These are phyloP conservation scores for Beris morrisii DNA, from an alignment of 2,888 invertebrate species.

Conservation along the genomic window DNA sequence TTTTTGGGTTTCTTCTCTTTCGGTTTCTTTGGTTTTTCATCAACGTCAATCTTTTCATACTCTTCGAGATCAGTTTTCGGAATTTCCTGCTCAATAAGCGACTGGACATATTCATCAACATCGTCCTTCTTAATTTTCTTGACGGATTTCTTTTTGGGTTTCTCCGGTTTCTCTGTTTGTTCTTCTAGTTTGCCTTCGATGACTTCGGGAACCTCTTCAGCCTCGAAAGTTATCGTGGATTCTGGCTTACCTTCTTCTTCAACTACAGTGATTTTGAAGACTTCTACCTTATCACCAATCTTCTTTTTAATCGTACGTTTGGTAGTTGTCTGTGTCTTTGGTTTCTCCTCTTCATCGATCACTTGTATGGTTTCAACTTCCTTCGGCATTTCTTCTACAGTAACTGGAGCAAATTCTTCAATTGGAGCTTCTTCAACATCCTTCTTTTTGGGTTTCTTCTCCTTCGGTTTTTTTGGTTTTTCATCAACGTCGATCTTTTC, in stretches of 20 bases:
- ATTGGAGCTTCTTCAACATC: slow-evolving; percentile 1
- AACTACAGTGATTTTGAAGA: slow-evolving; percentile 53
- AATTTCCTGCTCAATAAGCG: slow-evolving; percentile 40
- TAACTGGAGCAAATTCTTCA: neutral
- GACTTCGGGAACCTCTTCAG: slow-evolving; percentile 46
- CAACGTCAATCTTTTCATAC: slow-evolving; percentile 35
- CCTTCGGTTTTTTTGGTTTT: slow-evolving; percentile 25
- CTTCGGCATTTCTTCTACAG: slow-evolving; percentile 44
- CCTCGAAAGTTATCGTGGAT: slow-evolving; percentile 49
- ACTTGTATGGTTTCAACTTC: slow-evolving; percentile 48
- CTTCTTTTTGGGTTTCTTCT: slow-evolving; percentile 16
- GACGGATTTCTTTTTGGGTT: slow-evolving; percentile 44
- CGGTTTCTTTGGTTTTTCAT: slow-evolving; percentile 31
- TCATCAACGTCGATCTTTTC: slow-evolving; percentile 45
- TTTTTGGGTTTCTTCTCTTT: slow-evolving; percentile 20
- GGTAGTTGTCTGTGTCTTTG: slow-evolving; percentile 44
- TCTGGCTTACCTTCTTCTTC: slow-evolving; percentile 53
- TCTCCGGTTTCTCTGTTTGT: slow-evolving; percentile 17
- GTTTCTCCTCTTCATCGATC: slow-evolving; percentile 41
- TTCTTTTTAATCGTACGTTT: slow-evolving; percentile 57
- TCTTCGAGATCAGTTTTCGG: slow-evolving; percentile 40
- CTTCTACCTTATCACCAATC: slow-evolving; percentile 52
- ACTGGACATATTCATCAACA: slow-evolving; percentile 37
- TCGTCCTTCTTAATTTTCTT: slow-evolving; percentile 43
- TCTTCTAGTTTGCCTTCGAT: slow-evolving; percentile 40